Percentiles rank a stretch among this genome's conserved stretches.
phyloP scores from a whole-genome alignment of 2,113 vertebrate genomes.

The Chaenogobius annularis region DNA sequence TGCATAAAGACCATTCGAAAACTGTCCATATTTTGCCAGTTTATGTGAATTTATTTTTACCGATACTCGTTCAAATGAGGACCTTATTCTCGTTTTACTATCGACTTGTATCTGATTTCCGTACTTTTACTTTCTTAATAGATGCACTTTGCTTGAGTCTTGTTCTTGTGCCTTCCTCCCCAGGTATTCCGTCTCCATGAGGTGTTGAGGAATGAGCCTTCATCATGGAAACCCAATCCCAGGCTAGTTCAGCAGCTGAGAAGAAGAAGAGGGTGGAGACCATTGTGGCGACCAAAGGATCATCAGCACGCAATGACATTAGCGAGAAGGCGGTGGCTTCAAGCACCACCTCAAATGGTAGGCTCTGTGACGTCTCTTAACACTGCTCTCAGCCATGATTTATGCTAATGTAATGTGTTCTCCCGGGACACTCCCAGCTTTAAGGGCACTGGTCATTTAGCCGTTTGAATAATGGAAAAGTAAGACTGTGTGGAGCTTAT shows the following conservation, averaged over 20 bases:
- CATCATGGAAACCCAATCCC: slow-evolving; percentile 97
- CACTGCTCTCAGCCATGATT: slow-evolving; percentile 8
- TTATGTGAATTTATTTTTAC: too few species aligned
- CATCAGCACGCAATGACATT: slow-evolving; percentile 88
- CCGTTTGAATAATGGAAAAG: slow-evolving; percentile 4
- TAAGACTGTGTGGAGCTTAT: neutral
- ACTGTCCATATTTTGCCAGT: too few species aligned
- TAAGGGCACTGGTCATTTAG: neutral
- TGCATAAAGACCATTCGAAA: too few species aligned
- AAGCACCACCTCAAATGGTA: slow-evolving; percentile 98
- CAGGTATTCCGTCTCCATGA: slow-evolving; percentile 81
- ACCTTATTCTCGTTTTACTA: neutral
- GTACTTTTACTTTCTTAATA: neutral
- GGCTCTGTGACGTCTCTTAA: slow-evolving; percentile 30
- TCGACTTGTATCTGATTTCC: too few species aligned
- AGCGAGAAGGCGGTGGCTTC: slow-evolving; percentile 98
- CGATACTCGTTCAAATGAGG: neutral
- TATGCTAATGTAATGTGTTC: slow-evolving; percentile 14
- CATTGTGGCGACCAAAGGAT: slow-evolving; percentile 89
- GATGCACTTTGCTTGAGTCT: neutral
- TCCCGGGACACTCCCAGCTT: neutral
- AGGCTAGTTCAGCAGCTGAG: slow-evolving; percentile 88
- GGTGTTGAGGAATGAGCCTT: slow-evolving; percentile 93
- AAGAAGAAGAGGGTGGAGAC: slow-evolving; percentile 98
- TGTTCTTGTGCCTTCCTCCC: neutral